phyloP scores from a whole-genome alignment of 2,888 invertebrate species.

The Harpagoxenus sublaevis region DNA sequence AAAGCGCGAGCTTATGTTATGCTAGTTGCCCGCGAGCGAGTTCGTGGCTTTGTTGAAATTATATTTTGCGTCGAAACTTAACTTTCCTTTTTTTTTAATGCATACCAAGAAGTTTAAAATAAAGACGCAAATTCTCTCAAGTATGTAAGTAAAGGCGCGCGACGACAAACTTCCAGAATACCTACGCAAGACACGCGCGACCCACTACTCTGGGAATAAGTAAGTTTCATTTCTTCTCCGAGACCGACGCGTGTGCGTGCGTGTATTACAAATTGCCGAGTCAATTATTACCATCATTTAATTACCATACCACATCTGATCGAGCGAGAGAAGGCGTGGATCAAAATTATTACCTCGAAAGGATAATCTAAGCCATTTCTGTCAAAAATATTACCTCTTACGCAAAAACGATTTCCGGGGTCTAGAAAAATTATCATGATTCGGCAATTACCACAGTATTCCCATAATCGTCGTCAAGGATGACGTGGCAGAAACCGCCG shows the following conservation, averaged over 20 bases:
- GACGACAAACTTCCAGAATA: not conserved
- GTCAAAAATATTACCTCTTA: not conserved
- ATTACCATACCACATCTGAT: not conserved
- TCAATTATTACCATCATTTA: not conserved
- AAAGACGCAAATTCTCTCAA: not conserved
- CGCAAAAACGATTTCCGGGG: not conserved
- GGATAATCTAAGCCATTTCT: too few species aligned
- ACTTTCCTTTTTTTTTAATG: not conserved
- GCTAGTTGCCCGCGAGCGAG: not conserved
- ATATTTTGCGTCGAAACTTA: slow-evolving; percentile 5
- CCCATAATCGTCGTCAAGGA: slow-evolving; percentile 7
- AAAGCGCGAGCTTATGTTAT: slow-evolving; percentile 8
- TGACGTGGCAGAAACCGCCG: not conserved
- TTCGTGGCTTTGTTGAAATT: slow-evolving; percentile 22
- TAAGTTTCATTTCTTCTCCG: not conserved
- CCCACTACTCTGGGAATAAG: not conserved
- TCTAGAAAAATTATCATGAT: slow-evolving; percentile 17
- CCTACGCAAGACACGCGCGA: not conserved
- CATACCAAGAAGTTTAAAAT: not conserved
- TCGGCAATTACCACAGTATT: slow-evolving; percentile 5
- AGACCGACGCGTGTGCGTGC: too few species aligned
- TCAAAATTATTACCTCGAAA: not conserved
- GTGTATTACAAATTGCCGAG: not conserved
- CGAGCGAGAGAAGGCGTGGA: not conserved
- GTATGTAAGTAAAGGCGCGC: not conserved